phyloP scores from a whole-genome alignment of 2,113 vertebrate genomes.

The Nerophis lumbriciformis region DNA sequence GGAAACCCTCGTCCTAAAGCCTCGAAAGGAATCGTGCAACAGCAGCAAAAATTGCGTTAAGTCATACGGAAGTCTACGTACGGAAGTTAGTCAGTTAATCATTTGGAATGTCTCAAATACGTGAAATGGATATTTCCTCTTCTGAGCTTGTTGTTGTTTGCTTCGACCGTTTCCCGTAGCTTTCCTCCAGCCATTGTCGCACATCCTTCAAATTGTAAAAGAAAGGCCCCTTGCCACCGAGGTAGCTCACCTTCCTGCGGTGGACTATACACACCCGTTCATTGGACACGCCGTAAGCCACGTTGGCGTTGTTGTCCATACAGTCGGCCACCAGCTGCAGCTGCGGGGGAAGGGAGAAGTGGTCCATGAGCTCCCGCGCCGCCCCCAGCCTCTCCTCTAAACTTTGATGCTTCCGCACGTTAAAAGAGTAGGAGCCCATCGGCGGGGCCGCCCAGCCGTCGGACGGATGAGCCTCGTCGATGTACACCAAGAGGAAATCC shows the following conservation, averaged over 20 bases:
- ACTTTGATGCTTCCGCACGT: slow-evolving; percentile 84
- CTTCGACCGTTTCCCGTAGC: slow-evolving; percentile 78
- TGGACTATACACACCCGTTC: slow-evolving; percentile 94
- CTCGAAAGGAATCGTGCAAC: too few species aligned
- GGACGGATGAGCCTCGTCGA: slow-evolving; percentile 94
- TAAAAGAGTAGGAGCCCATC: slow-evolving; percentile 78
- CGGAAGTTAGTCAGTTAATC: too few species aligned
- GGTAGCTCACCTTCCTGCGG: slow-evolving; percentile 86
- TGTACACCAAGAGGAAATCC: slow-evolving; percentile 95
- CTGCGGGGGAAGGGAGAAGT: slow-evolving; percentile 86
- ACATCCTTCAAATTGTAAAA: slow-evolving; percentile 91
- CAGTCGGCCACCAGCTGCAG: slow-evolving; percentile 91
- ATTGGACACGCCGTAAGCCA: slow-evolving; percentile 90
- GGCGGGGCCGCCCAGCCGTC: slow-evolving; percentile 91
- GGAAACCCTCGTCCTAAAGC: too few species aligned
- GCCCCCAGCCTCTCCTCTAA: slow-evolving; percentile 88
- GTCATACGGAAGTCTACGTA: too few species aligned
- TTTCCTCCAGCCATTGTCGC: slow-evolving; percentile 86
- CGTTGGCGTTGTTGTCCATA: slow-evolving; percentile 96
- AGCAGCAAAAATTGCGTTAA: too few species aligned
- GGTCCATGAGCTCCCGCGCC: slow-evolving; percentile 81
- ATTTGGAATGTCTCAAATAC: too few species aligned
- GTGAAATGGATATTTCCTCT: too few species aligned
- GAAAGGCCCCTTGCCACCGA: slow-evolving; percentile 94
- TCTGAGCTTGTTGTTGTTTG: background rate